A percentile compares a stretch with the other conserved stretches of the same genome.
Evolutionary conservation across 1,140 invertebrate genomes (phyloP).

Genomic region (Augochlora pura): DNA sequence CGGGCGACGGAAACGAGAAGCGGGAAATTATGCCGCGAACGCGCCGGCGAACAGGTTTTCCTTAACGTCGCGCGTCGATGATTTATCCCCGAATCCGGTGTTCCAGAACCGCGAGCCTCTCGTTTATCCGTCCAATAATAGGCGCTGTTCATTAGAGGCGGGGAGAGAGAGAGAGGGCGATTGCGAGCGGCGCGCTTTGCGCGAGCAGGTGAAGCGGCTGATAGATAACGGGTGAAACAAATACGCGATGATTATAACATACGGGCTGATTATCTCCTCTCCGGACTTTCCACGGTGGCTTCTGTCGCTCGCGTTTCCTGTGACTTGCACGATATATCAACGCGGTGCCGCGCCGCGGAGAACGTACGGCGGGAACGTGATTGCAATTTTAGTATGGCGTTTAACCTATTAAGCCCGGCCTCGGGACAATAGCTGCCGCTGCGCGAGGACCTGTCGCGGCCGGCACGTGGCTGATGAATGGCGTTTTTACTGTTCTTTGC

Average conservation of each 20-base stretch:
- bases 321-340: conserved; percentile 32
- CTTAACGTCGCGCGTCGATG: background rate
- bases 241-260: conserved; percentile 76
- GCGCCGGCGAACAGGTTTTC: background rate
- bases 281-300: conserved; percentile 75
- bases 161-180: too few relatives aligned
- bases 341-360: background rate
- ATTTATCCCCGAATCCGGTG: conserved; percentile 3
- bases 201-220: conserved; percentile 73
- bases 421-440: background rate
- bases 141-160: conserved; percentile 2
- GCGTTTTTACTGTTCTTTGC: background rate
- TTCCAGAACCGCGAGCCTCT: conserved; percentile 11
- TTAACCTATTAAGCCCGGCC: conserved; percentile 13
- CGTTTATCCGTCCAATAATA: conserved; percentile 11
- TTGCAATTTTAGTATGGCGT: conserved; percentile 27
- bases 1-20: background rate
- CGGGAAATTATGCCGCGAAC: too few relatives aligned
- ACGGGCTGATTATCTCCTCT: conserved; percentile 76
- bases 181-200: conserved; percentile 50
- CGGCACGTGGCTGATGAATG: background rate
- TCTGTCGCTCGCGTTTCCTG: conserved; percentile 61
- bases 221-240: conserved; percentile 76
- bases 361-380: conserved; percentile 6
- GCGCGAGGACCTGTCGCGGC: background rate